Evolutionary conservation across 2,888 invertebrate species (phyloP).

Genomic region (Macrophya annulata): DNA sequence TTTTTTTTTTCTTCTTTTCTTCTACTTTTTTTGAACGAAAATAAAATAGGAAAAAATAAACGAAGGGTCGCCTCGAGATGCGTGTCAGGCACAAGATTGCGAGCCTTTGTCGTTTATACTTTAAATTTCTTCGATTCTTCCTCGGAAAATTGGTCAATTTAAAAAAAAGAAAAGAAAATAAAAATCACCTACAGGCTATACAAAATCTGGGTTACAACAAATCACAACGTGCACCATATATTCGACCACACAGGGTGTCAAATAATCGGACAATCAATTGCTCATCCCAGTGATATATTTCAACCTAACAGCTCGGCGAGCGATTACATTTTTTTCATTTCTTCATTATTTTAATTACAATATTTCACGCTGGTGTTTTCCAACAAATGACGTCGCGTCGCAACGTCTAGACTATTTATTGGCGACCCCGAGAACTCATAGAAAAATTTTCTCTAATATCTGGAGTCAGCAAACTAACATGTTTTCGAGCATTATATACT

Average conservation of each 20-base stretch:
- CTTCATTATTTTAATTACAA: constrained; percentile 31
- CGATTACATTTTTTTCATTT: background rate
- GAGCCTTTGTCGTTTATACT: background rate
- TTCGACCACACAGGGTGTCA: constrained; percentile 4
- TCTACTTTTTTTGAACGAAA: background rate
- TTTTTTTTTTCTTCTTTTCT: background rate
- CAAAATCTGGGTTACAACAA: background rate
- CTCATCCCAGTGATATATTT: constrained; percentile 5
- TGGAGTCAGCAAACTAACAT: background rate
- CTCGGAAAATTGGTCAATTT: background rate
- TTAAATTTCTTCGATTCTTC: background rate
- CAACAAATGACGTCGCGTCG: background rate
- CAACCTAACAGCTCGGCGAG: background rate
- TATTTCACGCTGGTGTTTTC: constrained; percentile 27
- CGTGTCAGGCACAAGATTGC: constrained; percentile 31
- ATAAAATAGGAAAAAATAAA: background rate
- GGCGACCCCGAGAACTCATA: background rate
- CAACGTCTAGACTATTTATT: constrained; percentile 21
- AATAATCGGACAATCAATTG: background rate
- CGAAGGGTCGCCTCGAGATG: background rate
- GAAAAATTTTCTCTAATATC: background rate
- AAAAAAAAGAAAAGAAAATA: background rate
- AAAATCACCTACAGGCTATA: background rate
- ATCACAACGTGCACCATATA: background rate
- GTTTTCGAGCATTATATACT: background rate